Evolutionary conservation across 2,888 invertebrate genomes (phyloP), one percentile per base, ranked within the genome.

Genomic region (Cosmorhoe ocellata): DNA sequence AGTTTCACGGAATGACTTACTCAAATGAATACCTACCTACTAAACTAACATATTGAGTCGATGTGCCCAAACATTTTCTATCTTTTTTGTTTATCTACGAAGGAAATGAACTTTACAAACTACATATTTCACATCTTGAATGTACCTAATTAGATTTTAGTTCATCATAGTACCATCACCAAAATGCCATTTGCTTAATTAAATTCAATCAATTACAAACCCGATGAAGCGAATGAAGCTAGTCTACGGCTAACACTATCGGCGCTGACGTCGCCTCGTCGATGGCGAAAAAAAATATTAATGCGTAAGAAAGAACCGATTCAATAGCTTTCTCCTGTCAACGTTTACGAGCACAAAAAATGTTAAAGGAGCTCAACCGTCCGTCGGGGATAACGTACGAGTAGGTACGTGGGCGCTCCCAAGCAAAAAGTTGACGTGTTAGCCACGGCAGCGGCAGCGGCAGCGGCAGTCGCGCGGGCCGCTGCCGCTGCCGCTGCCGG

Each of bases 261-360:
- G 38, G 49, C 51, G 49, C 51, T 50, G 42, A 40, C 53, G 45
- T 47, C 14, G 53, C 59, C 27, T 48, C 18, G 54, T 45, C 53
- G 50, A 48, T 45, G 47, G 51, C 42, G 22, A 52, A 51, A 56
- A 64, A 66, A 60, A 7, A 37, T 57, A 30, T 33, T 14, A 13
- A 53, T 60, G 59, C 51, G 60, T 56, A 66, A 61, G 56, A 61
- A 66, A 61, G 56, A 61, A 64, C 68, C 59, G 61, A 63, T 62
- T 55, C 52, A 52, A 65, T 65, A 59, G 71, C 76, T 84, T 84
- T 85, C 85, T 77, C 83, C 69, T 80, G 82, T 79, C 82, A 79
- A 74, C 75, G 75, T 67, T 63, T 65, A 67, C 63, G 61, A 51
- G 61, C 51, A 64, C 61, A 72, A 76, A 78, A 78, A 80, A 72